Conservation (phyloP, 1,140 invertebrate genomes). For the Drosophila simulans region DNA sequence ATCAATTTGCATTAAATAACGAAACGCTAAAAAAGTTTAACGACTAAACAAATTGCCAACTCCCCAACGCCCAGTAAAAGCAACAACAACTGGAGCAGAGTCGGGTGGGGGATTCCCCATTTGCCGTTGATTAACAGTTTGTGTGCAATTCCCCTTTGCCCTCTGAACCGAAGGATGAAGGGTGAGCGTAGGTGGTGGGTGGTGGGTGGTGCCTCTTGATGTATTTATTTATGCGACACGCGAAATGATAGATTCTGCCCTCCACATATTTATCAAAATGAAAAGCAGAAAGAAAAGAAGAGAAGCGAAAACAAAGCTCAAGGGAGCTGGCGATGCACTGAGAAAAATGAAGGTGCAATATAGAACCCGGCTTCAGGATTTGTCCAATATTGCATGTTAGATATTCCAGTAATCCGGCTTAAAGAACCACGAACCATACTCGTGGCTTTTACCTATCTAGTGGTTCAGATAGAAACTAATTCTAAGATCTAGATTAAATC, state of each 20-base stretch:
- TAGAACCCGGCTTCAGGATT: neutral
- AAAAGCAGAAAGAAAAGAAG: constrained; percentile 38
- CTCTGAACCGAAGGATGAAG: neutral
- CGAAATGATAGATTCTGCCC: constrained; percentile 66
- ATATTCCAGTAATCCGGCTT: neutral
- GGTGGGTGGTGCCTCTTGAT: constrained; percentile 40
- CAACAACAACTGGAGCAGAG: neutral
- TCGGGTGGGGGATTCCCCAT: constrained; percentile 5
- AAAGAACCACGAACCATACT: neutral
- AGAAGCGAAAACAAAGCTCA: constrained; percentile 40
- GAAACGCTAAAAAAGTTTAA: constrained; percentile 51
- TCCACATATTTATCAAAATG: constrained; percentile 68
- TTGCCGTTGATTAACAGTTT: constrained; percentile 44
- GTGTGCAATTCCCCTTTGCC: constrained; percentile 16
- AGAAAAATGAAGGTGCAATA: neutral
- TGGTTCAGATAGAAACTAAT: too few relatives aligned
- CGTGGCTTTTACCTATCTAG: too few relatives aligned
- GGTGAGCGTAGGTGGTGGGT: neutral
- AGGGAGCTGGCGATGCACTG: constrained; percentile 21
- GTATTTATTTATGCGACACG: constrained; percentile 71
- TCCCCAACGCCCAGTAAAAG: constrained; percentile 19
- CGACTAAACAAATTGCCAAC: constrained; percentile 59
- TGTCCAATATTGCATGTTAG: too few relatives aligned
- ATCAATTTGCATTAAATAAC: constrained; percentile 56
- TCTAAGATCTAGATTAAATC: neutral